Conservation (phyloP, 1,140 invertebrate species). For the Drosophila obscura region DNA sequence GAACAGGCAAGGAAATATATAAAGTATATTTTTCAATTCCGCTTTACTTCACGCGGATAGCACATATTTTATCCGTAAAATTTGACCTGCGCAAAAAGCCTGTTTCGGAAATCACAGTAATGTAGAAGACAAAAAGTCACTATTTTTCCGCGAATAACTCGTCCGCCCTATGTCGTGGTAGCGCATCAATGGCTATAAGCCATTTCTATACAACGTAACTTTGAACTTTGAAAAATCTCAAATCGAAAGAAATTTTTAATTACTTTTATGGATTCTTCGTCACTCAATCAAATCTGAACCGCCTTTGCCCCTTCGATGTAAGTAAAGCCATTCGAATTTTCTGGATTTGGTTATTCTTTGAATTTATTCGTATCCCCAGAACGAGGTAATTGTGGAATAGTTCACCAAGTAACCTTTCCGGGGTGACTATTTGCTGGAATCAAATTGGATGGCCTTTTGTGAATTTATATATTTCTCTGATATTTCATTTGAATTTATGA, state of each 20-base stretch:
- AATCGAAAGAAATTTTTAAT: neutral
- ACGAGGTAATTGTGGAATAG: neutral
- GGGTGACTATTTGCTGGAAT: slow-evolving; percentile 5
- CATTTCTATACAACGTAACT: slow-evolving; percentile 23
- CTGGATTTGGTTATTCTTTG: neutral
- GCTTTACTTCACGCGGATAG: no score
- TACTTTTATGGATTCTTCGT: neutral
- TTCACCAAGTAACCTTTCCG: neutral
- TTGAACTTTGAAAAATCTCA: neutral
- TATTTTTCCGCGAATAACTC: neutral
- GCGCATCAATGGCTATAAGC: slow-evolving; percentile 16
- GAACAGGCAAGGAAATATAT: no score
- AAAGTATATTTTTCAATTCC: no score
- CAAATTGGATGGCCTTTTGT: neutral
- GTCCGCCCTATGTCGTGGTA: neutral
- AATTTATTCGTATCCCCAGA: neutral
- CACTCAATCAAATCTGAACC: slow-evolving; percentile 1
- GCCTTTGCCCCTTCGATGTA: slow-evolving; percentile 7
- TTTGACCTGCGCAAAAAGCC: neutral
- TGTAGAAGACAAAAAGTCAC: neutral
- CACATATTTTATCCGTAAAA: no score
- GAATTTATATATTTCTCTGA: no score
- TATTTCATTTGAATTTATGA: no score
- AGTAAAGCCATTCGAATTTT: neutral
- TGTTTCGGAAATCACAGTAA: slow-evolving; percentile 1